Base-by-base conservation (phyloP, 1,140 invertebrate genomes). In the Berghia stephanieae region DNA sequence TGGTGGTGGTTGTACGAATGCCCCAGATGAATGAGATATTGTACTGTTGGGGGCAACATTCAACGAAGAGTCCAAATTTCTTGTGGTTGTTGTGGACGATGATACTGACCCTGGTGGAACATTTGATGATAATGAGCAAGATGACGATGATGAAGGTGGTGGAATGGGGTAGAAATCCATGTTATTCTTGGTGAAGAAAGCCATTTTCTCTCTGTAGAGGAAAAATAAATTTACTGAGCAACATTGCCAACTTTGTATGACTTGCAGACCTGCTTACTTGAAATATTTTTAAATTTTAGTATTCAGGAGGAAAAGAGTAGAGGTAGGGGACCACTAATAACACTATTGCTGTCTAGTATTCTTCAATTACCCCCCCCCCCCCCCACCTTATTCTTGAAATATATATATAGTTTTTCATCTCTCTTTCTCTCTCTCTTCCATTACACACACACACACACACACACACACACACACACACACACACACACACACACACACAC, bases 181-280 rank as follows among this genome's bases (percentile, higher is more conserved):
- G 83, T 94, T 95, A 6, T 93, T 92, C 16, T 78, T 80, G n/a
- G 95, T 96, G 87, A 98, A 97, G 90, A 98, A 98, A 18, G 96
- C 95, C 93, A 98, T 98, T 90, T 97, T 97, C 90, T 97, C 96
- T 91, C 96, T 97, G 90, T 34, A 91, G 91, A 83, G 52, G 77
- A 52, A 71, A 78, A 40, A 72, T 52, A 52, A 52, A 16, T 52
- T 24, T 52, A 52, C 49, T 18, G 24, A 52, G 24, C 24, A 24
- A 16, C 24, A 52, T 16, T 52, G 24, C 18, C 0, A 52, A 52
- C 18, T 52, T 1, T 52, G 1, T 24, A 18, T 1, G 49, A 52
- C 18, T 18, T 18, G 18, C 0, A 52, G 24, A 18, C 24, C 49
- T 18, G 16, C 49, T 18, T 24, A 52, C 18, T 52, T 24, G 24